Base-by-base conservation (phyloP, 1,140 invertebrate species). In the Aleiodes sp. region DNA sequence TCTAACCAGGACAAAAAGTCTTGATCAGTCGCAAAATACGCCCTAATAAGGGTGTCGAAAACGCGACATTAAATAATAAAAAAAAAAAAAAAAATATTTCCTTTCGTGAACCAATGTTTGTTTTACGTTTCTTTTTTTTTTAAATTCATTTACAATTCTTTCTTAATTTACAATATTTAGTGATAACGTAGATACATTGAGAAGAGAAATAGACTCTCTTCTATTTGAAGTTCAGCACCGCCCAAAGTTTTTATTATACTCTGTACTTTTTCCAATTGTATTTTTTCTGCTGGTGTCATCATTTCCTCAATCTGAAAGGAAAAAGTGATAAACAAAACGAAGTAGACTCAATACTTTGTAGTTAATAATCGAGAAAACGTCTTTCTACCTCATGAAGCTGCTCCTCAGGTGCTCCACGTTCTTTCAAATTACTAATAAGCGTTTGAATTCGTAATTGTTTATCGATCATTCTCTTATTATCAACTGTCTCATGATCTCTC, bases 361-460 rank as follows among this genome's bases (percentile, higher is more conserved):
- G 4, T 33, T 33, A 33, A 33, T n/a, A n/a, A n/a, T n/a, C n/a
- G 9, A 33, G 4, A 33, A 33, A 33, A 7, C 0, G 9, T 6
- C 31, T 6, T 6, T 6, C 81, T 80, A 94, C 93, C 84, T 96
- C 94, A 70, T 89, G 86, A 65, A 95, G 89, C 80, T 95, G 92
- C 68, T 91, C 89, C 70, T 91, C 89, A 0, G 92, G 88, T 70
- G 92, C 92, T 4, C 91, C 92, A 73, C 92, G 89, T 75, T 92
- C 89, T 73, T 90, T 90, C 83, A 96, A 90, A 65, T 90, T 91
- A 72, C 91, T 89, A 43, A 92, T 89, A 46, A 97, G 91, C 26
- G 91, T 92, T 74, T 95, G 92, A 65, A 96, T 90, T 73, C 94
- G 87, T 71, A 94, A 90, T 71, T 94, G 91, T 84, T 96, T 96